phyloP scores from a whole-genome alignment of 2,888 invertebrate genomes.

The Argyresthia goedartella region DNA sequence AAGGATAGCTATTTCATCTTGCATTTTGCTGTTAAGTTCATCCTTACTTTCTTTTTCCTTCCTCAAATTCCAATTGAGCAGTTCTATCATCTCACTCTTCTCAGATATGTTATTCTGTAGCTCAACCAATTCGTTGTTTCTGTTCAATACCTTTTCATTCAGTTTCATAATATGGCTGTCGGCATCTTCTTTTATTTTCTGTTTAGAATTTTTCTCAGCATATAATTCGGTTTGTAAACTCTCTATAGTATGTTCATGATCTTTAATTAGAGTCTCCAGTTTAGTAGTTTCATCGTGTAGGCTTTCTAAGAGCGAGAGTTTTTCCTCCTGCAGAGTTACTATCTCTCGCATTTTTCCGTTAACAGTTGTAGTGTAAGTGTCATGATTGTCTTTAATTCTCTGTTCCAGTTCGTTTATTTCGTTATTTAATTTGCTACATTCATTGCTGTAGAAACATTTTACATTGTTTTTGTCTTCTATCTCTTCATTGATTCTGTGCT shows the following conservation, averaged over 20 bases:
- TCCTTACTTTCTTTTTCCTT: conserved; percentile 27
- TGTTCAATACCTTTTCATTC: conserved; percentile 49
- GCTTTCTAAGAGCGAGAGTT: conserved; percentile 39
- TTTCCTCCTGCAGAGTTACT: conserved; percentile 48
- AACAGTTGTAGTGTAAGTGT: conserved; percentile 29
- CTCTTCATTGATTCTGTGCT: conserved; percentile 47
- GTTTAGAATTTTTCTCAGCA: conserved; percentile 33
- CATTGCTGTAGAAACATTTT: conserved; percentile 31
- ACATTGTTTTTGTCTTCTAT: conserved; percentile 40
- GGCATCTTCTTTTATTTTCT: conserved; percentile 39
- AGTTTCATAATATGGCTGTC: conserved; percentile 47
- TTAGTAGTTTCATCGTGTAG: conserved; percentile 42
- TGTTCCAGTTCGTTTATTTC: conserved; percentile 48
- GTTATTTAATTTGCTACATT: conserved; percentile 41
- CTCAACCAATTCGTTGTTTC: conserved; percentile 53
- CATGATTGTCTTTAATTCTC: conserved; percentile 33
- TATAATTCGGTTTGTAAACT: conserved; percentile 34
- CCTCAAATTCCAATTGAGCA: conserved; percentile 31
- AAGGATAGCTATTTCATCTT: background rate
- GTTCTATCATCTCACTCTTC: conserved; percentile 44
- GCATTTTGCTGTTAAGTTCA: background rate
- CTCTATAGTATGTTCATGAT: conserved; percentile 2
- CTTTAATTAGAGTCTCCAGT: conserved; percentile 30
- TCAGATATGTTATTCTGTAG: conserved; percentile 43
- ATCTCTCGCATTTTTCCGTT: conserved; percentile 44